Percentiles rank a stretch among this genome's conserved stretches.
Conservation (phyloP, 1,140 invertebrate species). For the Drosophila nigrodunni region DNA sequence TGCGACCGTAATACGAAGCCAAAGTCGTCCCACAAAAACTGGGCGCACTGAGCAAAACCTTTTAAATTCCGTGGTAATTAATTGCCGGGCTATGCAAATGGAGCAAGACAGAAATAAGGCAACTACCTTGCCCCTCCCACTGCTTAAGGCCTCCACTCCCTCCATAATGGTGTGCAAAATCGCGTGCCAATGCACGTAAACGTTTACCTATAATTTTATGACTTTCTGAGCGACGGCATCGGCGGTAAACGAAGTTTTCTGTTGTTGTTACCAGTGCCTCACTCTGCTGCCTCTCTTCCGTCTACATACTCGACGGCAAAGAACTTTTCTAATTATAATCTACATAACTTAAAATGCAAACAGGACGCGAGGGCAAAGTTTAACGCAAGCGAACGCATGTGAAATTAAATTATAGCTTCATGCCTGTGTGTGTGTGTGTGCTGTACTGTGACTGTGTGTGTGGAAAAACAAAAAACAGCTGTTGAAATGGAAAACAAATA, state of each 20-base stretch:
- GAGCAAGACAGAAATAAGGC: background rate
- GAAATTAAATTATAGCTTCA: constrained; percentile 72
- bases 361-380: constrained; percentile 65
- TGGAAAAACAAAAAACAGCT: constrained; percentile 57
- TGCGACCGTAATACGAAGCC: constrained; percentile 43
- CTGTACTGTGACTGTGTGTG: constrained; percentile 1
- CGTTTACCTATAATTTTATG: constrained; percentile 83
- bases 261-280: constrained; percentile 48
- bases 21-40: constrained; percentile 32
- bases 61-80: constrained; percentile 76
- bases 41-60: constrained; percentile 46
- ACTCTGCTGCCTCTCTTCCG: too few relatives aligned
- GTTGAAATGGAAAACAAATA: constrained; percentile 71
- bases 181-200: constrained; percentile 73
- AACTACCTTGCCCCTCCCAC: background rate
- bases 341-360: constrained; percentile 81
- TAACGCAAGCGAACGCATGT: constrained; percentile 61
- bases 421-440: constrained; percentile 32
- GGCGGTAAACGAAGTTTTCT: constrained; percentile 34
- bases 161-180: background rate
- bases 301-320: constrained; percentile 2
- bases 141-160: background rate
- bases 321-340: constrained; percentile 83
- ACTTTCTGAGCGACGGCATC: constrained; percentile 60
- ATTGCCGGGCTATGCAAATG: constrained; percentile 70